Conservation (phyloP, 2,888 invertebrate genomes). For the Capitulum mitella region DNA sequence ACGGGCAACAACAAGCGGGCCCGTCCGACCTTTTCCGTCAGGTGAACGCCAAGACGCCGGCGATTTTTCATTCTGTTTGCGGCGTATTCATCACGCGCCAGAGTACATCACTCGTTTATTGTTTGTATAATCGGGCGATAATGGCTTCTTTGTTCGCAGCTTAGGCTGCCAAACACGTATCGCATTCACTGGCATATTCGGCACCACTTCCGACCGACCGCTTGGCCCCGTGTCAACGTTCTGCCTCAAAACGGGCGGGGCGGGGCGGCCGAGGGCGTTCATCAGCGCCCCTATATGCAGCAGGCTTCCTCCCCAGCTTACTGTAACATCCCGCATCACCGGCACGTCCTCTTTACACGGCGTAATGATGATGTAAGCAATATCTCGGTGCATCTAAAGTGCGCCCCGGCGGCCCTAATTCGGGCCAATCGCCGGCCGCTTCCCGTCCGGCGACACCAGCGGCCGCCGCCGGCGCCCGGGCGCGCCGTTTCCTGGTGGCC, state of each 20-base stretch:
- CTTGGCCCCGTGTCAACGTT: no score
- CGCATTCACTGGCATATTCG: neutral
- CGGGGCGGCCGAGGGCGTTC: no score
- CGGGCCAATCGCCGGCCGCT: neutral
- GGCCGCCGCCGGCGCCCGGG: neutral
- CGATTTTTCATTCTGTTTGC: constrained; percentile 8
- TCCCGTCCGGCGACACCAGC: neutral
- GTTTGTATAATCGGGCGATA: constrained; percentile 6
- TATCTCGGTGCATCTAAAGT: neutral
- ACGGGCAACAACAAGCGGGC: neutral
- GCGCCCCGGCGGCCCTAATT: neutral
- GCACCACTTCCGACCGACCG: neutral
- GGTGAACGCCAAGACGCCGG: neutral
- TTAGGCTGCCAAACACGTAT: neutral
- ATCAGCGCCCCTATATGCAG: no score
- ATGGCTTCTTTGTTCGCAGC: neutral
- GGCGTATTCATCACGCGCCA: neutral
- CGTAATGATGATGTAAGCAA: constrained; percentile 5
- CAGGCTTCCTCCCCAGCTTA: no score
- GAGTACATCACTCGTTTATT: neutral
- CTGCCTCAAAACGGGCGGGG: no score
- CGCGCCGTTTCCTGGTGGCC: neutral
- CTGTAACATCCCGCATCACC: neutral
- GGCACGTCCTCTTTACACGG: neutral
- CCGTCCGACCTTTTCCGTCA: neutral